phyloP scores from a whole-genome alignment of 2,113 vertebrate genomes.

The Notarius lentiginosus region DNA sequence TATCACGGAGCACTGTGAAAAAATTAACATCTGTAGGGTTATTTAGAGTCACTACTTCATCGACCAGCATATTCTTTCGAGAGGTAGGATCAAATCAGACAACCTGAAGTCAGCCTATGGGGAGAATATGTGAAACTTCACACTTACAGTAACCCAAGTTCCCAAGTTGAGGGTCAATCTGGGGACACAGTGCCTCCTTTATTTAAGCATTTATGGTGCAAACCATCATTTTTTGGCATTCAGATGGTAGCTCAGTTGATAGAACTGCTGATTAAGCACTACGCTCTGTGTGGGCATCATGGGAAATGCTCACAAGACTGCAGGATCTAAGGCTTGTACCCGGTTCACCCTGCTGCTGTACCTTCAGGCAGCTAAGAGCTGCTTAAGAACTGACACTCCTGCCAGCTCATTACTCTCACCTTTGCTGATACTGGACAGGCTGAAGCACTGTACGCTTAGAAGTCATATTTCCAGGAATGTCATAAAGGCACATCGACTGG shows the following conservation, averaged over 20 bases:
- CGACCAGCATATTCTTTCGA: background rate
- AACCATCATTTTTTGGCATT: background rate
- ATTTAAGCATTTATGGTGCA: background rate
- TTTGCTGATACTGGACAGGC: slow-evolving; percentile 13
- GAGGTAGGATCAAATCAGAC: background rate
- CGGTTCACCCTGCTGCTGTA: background rate
- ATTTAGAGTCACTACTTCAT: background rate
- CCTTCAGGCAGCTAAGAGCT: background rate
- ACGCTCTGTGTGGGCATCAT: background rate
- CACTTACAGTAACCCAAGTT: background rate
- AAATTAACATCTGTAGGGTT: background rate
- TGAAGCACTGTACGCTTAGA: background rate
- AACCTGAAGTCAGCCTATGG: background rate
- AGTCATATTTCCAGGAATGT: background rate
- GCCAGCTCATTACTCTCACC: background rate
- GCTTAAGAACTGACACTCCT: background rate
- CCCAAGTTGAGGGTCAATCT: background rate
- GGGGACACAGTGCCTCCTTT: background rate
- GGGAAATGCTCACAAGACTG: background rate
- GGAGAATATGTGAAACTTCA: background rate
- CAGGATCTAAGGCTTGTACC: background rate
- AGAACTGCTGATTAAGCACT: background rate
- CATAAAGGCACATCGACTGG: background rate
- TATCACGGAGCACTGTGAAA: background rate
- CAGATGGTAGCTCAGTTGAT: background rate